Percentiles rank a stretch among this genome's conserved stretches.
phyloP scores from a whole-genome alignment of 2,797 vertebrate genomes.

The Margarornis squamiger region DNA sequence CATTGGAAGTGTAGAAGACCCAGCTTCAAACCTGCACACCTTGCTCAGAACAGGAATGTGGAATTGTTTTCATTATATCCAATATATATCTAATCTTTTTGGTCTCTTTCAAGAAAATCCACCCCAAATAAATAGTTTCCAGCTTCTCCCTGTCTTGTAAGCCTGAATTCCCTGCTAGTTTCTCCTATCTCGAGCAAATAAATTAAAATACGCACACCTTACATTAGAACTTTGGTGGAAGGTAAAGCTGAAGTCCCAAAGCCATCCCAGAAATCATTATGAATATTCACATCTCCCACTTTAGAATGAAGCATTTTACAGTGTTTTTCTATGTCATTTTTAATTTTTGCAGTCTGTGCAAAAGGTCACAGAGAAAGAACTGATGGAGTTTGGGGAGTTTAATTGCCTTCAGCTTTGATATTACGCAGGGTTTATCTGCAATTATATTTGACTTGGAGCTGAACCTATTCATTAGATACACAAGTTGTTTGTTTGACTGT shows the following conservation, averaged over 20 bases:
- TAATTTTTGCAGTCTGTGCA: not conserved
- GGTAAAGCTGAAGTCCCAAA: not conserved
- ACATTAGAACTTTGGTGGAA: not conserved
- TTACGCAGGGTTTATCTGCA: constrained; percentile 14
- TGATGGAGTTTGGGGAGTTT: not conserved
- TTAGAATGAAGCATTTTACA: not conserved
- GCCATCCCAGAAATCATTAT: not conserved
- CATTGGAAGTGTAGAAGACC: not conserved
- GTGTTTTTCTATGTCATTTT: not conserved
- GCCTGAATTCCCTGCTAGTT: not conserved
- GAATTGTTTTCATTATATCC: not conserved
- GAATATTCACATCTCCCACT: not conserved
- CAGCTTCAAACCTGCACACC: not conserved
- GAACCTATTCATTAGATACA: constrained; percentile 41
- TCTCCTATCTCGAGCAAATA: not conserved
- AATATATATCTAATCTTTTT: not conserved
- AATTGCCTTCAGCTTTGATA: constrained; percentile 14
- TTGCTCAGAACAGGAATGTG: not conserved
- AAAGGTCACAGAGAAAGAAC: not conserved
- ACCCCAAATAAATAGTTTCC: not conserved
- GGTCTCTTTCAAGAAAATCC: not conserved
- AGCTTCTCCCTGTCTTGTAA: not conserved
- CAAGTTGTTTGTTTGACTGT: constrained; percentile 35
- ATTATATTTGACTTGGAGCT: constrained; percentile 19
- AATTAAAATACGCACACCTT: not conserved